A percentile compares a stretch with the other conserved stretches of the same genome.
Evolutionary conservation across 2,797 vertebrate genomes (phyloP).

Genomic region (Balearica regulorum): DNA sequence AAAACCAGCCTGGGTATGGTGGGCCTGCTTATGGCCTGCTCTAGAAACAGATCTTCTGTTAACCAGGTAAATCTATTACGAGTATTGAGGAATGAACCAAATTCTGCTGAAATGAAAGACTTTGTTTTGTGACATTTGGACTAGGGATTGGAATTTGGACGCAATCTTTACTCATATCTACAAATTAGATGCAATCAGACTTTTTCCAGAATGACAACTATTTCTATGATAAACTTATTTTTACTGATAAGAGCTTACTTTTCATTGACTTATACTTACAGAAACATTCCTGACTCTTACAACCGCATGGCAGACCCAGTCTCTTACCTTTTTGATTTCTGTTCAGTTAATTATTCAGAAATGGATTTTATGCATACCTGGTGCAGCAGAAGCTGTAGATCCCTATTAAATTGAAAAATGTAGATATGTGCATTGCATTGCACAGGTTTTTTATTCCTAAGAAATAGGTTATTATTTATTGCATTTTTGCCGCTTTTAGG

Average conservation of each 20-base stretch:
- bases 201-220: neutral
- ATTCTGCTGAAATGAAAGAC: neutral
- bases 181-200: neutral
- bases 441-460: conserved; percentile 37
- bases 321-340: neutral
- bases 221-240: neutral
- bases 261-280: neutral
- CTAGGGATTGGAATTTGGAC: neutral
- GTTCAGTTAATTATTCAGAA: neutral
- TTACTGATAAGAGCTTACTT: neutral
- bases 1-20: neutral
- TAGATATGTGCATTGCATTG: neutral
- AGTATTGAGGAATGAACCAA: neutral
- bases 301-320: neutral
- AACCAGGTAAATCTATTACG: neutral
- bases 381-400: neutral
- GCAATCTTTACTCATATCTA: neutral
- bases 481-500: conserved; percentile 53
- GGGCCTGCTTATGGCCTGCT: neutral
- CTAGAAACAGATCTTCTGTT: neutral
- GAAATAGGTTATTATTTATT: conserved; percentile 52
- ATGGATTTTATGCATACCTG: neutral
- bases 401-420: neutral
- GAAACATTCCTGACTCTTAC: neutral
- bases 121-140: neutral